Percentiles rank a stretch among this genome's conserved stretches.
Evolutionary conservation across 2,888 invertebrate species (phyloP).

Genomic region (Spilosoma lubricipeda): DNA sequence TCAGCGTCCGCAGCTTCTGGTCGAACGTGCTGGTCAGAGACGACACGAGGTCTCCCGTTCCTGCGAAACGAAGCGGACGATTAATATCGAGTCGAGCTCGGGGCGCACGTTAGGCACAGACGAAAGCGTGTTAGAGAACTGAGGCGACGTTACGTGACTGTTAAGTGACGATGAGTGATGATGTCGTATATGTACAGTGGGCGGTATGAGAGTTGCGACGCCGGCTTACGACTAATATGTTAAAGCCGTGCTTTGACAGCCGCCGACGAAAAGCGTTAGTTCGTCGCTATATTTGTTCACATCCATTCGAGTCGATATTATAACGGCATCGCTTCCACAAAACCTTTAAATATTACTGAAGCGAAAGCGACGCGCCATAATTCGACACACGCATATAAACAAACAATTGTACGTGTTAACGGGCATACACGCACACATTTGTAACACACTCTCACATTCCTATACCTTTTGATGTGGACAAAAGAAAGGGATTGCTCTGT

Average conservation of each 20-base stretch:
- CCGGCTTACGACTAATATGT: slow-evolving; percentile 48
- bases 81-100: slow-evolving; percentile 40
- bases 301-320: slow-evolving; percentile 46
- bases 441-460: slow-evolving; percentile 83
- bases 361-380: slow-evolving; percentile 19
- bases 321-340: slow-evolving; percentile 16
- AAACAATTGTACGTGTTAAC: slow-evolving; percentile 58
- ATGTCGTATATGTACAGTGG: slow-evolving; percentile 61
- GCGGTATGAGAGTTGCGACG: slow-evolving; percentile 34
- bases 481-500: slow-evolving; percentile 84
- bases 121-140: slow-evolving; percentile 73
- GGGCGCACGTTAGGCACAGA: slow-evolving; percentile 48
- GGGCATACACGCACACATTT: slow-evolving; percentile 77
- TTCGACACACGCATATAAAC: slow-evolving; percentile 60
- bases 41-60: slow-evolving; percentile 93
- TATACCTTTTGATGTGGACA: slow-evolving; percentile 85
- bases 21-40: slow-evolving; percentile 94
- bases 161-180: slow-evolving; percentile 58
- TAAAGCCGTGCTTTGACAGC: slow-evolving; percentile 76
- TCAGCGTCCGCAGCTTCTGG: slow-evolving; percentile 91
- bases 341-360: slow-evolving; percentile 14
- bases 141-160: slow-evolving; percentile 59
- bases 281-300: slow-evolving; percentile 60
- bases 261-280: slow-evolving; percentile 78
- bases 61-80: slow-evolving; percentile 82